These are phyloP conservation scores for Eudasyphora cyanicolor DNA, from an alignment of 2,888 invertebrate genomes.

Conservation along the genomic window DNA sequence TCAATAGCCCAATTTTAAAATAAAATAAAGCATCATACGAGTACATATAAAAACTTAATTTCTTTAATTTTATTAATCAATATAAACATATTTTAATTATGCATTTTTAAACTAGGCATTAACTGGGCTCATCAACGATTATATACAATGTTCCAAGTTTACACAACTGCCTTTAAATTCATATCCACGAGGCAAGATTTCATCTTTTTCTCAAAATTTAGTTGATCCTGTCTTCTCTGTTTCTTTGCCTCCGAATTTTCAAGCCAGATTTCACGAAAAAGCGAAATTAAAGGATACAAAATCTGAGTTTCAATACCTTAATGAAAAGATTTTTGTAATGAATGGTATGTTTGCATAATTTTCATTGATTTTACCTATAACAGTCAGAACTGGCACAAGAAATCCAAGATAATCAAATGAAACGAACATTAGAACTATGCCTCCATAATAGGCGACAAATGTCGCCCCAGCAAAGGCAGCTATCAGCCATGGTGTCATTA, in stretches of 20 bases:
- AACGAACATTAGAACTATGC: background rate
- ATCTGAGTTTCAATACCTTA: background rate
- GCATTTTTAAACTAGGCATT: too few species aligned
- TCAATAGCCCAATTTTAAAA: too few species aligned
- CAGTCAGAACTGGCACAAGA: background rate
- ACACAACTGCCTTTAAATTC: background rate
- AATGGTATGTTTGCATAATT: too few species aligned
- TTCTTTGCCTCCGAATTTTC: background rate
- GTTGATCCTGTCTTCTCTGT: background rate
- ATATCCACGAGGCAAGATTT: background rate
- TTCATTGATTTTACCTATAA: background rate
- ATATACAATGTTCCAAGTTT: background rate
- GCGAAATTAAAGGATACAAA: background rate
- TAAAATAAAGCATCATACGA: too few species aligned
- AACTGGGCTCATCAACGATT: too few species aligned
- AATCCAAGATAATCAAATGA: background rate
- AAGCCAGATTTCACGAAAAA: background rate
- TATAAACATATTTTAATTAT: too few species aligned
- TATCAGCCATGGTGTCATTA: background rate
- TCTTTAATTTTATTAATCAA: too few species aligned
- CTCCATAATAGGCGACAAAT: background rate
- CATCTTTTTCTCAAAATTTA: background rate
- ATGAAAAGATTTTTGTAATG: too few species aligned
- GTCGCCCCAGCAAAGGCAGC: background rate
- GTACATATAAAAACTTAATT: too few species aligned